Conservation (phyloP, 2,888 invertebrate genomes). For the Exocentrus adspersus region DNA sequence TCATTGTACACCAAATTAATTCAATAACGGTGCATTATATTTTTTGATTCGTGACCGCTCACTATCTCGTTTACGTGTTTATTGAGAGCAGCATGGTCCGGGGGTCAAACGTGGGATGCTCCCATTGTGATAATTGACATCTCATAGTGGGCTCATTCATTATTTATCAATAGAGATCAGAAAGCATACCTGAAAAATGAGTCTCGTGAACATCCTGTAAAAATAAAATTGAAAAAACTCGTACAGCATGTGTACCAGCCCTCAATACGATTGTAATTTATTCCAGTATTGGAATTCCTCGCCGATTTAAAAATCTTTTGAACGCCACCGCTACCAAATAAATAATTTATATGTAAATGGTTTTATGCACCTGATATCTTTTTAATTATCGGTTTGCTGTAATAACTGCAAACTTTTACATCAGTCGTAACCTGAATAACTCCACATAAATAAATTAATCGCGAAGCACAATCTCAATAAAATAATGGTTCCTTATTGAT, state of each 20-base stretch:
- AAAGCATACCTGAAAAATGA: too few relatives aligned
- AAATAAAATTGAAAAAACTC: too few relatives aligned
- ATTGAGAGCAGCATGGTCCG: slow-evolving; percentile 7
- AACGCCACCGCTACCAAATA: too few relatives aligned
- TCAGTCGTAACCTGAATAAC: slow-evolving; percentile 30
- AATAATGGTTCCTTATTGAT: too few relatives aligned
- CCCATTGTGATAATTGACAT: slow-evolving; percentile 5
- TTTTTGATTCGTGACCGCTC: neutral
- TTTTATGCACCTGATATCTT: slow-evolving; percentile 33
- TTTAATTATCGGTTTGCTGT: slow-evolving; percentile 43
- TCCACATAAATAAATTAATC: slow-evolving; percentile 31
- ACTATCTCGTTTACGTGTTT: slow-evolving; percentile 8
- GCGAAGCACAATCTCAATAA: slow-evolving; percentile 9
- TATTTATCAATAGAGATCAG: neutral
- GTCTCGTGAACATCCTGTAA: too few relatives aligned
- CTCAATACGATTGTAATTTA: too few relatives aligned
- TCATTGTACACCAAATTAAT: slow-evolving; percentile 18
- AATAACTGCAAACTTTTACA: slow-evolving; percentile 32
- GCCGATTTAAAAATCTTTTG: too few relatives aligned
- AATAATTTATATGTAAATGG: slow-evolving; percentile 1
- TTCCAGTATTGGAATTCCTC: too few relatives aligned
- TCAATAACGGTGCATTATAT: slow-evolving; percentile 19
- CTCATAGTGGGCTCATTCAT: slow-evolving; percentile 6
- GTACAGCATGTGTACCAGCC: too few relatives aligned
- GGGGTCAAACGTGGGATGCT: slow-evolving; percentile 19